Evolutionary conservation across 1,140 invertebrate genomes (phyloP), one percentile per base, ranked within the genome.

Genomic region (Drosophila arawakana): DNA sequence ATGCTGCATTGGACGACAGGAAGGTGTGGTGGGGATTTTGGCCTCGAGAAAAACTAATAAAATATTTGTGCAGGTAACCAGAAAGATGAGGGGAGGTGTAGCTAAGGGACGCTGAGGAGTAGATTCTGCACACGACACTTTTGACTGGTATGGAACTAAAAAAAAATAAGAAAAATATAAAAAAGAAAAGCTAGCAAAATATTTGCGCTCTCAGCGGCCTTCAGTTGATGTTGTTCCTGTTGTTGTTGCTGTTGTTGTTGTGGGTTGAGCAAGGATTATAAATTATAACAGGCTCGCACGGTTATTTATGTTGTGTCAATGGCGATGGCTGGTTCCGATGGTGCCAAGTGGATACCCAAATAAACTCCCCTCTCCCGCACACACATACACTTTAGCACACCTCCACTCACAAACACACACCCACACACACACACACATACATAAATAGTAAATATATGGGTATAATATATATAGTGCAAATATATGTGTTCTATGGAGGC

Each of bases 241-340:
- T 78, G 25, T 5, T 79, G 68, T n/a, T 66, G 25, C 30, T 68
- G 67, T 9, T 73, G 35, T 43, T 58, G 57, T 46, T 76, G 46
- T 15, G 66, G 50, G 74, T 54, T 15, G 50, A 54, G 80, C 78
- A 90, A 81, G 78, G 84, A 90, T 89, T 89, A 88, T 91, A 91
- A 91, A 88, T 91, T 91, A 91, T 84, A 91, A 78, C 83, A 74
- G 80, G 78, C 83, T 72, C 77, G 71, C 78, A 89, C 77, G 77
- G 80, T 85, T 90, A 86, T 90, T 90, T 90, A 85, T 90, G 86
- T 76, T 76, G 73, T 82, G 86, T 90, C 78, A 81, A 86, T 90
- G 80, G 81, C 52, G 67, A 30, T 30, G 25, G 52, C 46, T 69
- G 55, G 18, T 69, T 60, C 10, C 39, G 59, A 55, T 54, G 59